These are phyloP conservation scores for Osmerus eperlanus DNA, from an alignment of 2,113 vertebrate genomes.

Conservation along the genomic window DNA sequence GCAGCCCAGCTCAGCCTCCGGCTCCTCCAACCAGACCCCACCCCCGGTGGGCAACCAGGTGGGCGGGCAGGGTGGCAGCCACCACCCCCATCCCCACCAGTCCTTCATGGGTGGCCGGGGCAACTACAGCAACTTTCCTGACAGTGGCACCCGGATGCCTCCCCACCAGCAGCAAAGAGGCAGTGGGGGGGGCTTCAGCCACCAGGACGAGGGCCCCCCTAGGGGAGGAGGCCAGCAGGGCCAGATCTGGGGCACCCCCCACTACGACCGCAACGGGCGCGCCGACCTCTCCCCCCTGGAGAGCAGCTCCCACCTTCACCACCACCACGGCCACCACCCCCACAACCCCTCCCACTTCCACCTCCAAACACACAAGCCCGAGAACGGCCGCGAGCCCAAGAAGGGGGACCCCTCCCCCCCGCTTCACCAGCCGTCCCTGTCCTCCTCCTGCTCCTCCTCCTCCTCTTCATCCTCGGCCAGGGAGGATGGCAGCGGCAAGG, in stretches of 20 bases:
- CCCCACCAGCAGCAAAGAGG: constrained; percentile 69
- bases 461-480: constrained; percentile 73
- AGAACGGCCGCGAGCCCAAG: constrained; percentile 59
- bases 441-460: constrained; percentile 74
- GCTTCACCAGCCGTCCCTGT: constrained; percentile 67
- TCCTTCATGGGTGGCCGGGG: constrained; percentile 75
- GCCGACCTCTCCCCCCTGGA: constrained; percentile 63
- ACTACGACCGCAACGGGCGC: constrained; percentile 76
- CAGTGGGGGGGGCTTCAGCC: constrained; percentile 61
- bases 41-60: constrained; percentile 65
- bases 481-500: constrained; percentile 67
- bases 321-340: constrained; percentile 58
- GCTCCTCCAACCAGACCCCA: constrained; percentile 70
- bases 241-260: constrained; percentile 70
- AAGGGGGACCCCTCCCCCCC: constrained; percentile 65
- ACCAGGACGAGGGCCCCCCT: constrained; percentile 66
- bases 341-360: constrained; percentile 63
- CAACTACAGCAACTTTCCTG: constrained; percentile 77
- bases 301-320: constrained; percentile 63
- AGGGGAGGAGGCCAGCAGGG: constrained; percentile 62
- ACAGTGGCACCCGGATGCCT: constrained; percentile 73
- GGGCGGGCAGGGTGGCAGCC: constrained; percentile 53
- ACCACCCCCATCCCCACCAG: constrained; percentile 68
- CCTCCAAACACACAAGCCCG: constrained; percentile 64
- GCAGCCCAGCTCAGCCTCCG: constrained; percentile 63